Evolutionary conservation across 2,888 invertebrate genomes (phyloP).

Genomic region (Geophilus truncorum): DNA sequence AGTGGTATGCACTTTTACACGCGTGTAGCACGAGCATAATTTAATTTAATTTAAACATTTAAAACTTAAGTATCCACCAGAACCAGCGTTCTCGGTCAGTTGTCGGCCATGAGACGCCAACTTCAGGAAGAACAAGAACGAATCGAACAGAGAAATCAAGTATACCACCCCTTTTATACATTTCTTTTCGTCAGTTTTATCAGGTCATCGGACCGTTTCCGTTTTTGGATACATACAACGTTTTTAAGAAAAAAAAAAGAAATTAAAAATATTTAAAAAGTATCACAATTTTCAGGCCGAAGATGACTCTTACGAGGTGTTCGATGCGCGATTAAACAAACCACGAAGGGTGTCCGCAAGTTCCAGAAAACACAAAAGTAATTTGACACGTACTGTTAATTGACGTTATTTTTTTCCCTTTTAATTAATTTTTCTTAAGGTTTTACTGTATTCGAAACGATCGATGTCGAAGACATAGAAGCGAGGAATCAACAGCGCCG

Average conservation of each 20-base stretch:
- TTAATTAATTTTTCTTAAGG: neutral
- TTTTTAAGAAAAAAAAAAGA: too few relatives aligned
- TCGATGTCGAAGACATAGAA: neutral
- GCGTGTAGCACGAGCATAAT: too few relatives aligned
- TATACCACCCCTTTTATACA: neutral
- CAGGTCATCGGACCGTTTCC: too few relatives aligned
- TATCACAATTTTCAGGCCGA: too few relatives aligned
- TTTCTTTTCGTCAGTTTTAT: too few relatives aligned
- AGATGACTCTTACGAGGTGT: too few relatives aligned
- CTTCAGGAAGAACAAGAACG: constrained; percentile 35
- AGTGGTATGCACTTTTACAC: neutral
- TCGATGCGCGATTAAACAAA: too few relatives aligned
- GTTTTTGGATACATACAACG: too few relatives aligned
- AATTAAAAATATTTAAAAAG: too few relatives aligned
- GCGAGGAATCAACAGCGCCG: neutral
- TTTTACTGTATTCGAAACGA: neutral
- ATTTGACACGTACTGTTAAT: too few relatives aligned
- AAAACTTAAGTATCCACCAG: neutral
- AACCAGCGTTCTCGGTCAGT: constrained; percentile 33
- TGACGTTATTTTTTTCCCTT: too few relatives aligned
- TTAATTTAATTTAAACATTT: too few relatives aligned
- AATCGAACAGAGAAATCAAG: neutral
- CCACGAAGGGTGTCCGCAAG: neutral
- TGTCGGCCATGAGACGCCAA: constrained; percentile 35
- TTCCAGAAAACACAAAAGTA: neutral